Conservation (phyloP, 2,888 invertebrate species). For the Synanthedon tipuliformis region DNA sequence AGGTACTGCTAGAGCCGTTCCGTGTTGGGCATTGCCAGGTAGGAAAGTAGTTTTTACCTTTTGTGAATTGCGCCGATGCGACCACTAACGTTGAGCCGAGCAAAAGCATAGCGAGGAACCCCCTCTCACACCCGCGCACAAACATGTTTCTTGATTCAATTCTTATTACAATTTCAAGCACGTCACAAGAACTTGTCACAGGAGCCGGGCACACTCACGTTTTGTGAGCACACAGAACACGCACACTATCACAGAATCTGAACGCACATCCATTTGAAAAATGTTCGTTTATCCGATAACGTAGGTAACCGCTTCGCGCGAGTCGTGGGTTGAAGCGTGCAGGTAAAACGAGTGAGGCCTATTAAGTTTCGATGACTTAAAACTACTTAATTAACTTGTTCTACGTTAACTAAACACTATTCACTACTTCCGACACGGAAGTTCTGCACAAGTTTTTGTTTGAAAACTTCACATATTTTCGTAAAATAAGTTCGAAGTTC, state of each 20-base stretch:
- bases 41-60: constrained; percentile 55
- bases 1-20: not conserved
- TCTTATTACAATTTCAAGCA: constrained; percentile 46
- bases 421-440: constrained; percentile 31
- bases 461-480: constrained; percentile 65
- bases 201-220: constrained; percentile 45
- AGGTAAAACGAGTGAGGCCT: constrained; percentile 64
- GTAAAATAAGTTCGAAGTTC: constrained; percentile 63
- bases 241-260: constrained; percentile 61
- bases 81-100: constrained; percentile 39
- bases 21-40: constrained; percentile 16
- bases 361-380: constrained; percentile 62
- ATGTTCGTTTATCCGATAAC: constrained; percentile 66
- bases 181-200: constrained; percentile 63
- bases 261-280: constrained; percentile 69
- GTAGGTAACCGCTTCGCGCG: constrained; percentile 52
- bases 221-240: constrained; percentile 54
- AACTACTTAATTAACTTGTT: constrained; percentile 46
- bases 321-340: constrained; percentile 62
- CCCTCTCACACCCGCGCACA: constrained; percentile 48
- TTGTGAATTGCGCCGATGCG: constrained; percentile 59
- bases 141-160: constrained; percentile 47
- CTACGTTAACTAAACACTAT: constrained; percentile 41
- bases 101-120: constrained; percentile 44
- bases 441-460: constrained; percentile 43